phyloP scores from a whole-genome alignment of 92 coral and sea anemone species.

The Metridium senile region DNA sequence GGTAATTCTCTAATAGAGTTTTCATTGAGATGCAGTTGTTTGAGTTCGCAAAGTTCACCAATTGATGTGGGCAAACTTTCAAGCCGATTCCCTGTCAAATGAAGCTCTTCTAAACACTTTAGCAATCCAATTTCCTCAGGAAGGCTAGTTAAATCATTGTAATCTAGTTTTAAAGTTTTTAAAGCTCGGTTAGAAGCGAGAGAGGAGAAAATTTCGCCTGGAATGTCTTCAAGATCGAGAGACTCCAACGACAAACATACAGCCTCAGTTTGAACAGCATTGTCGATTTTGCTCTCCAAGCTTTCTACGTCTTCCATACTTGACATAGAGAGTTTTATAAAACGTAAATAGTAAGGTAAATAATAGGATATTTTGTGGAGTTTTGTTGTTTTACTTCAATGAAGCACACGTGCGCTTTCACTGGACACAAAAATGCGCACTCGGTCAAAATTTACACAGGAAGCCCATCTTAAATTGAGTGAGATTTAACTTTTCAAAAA shows the following conservation, averaged over 20 bases:
- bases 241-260: conserved; percentile 51
- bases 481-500: too few relatives aligned
- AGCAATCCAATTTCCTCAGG: conserved; percentile 65
- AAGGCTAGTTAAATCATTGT: conserved; percentile 69
- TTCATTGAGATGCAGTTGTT: conserved; percentile 75
- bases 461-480: not conserved
- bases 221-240: conserved; percentile 60
- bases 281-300: conserved; percentile 30
- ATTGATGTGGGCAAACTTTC: conserved; percentile 58
- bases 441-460: not conserved
- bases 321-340: not conserved
- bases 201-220: conserved; percentile 48
- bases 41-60: conserved; percentile 40
- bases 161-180: conserved; percentile 63
- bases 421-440: not conserved
- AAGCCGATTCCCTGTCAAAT: conserved; percentile 79
- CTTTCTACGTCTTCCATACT: conserved; percentile 45
- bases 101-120: conserved; percentile 55
- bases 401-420: not conserved
- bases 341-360: not conserved
- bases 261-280: conserved; percentile 22
- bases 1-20: conserved; percentile 70
- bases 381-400: not conserved
- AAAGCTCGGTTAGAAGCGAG: conserved; percentile 25
- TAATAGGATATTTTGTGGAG: not conserved